phyloP scores from a whole-genome alignment of 2,888 invertebrate genomes.

The Antheraea assamensis region DNA sequence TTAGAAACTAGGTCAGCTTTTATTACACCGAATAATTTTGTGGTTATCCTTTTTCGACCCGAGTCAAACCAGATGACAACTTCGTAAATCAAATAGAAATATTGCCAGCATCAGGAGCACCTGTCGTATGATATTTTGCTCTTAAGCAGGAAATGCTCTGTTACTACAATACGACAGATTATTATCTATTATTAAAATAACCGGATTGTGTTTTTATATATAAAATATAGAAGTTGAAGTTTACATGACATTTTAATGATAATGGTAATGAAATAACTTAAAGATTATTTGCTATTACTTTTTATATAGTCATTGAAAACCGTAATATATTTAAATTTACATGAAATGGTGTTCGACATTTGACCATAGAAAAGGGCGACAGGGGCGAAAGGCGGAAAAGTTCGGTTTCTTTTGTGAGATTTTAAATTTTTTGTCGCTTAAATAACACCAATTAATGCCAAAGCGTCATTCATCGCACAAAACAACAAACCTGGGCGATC shows the following conservation, averaged over 20 bases:
- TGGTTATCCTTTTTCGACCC: slow-evolving; percentile 2
- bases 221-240: not conserved
- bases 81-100: slow-evolving; percentile 12
- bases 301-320: too few species aligned
- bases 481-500: too few species aligned
- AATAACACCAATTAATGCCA: too few species aligned
- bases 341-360: too few species aligned
- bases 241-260: not conserved
- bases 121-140: not conserved
- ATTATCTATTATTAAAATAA: not conserved
- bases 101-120: not conserved
- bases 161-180: not conserved
- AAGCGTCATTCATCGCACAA: too few species aligned
- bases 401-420: too few species aligned
- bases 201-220: not conserved
- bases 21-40: slow-evolving; percentile 3
- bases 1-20: slow-evolving; percentile 6
- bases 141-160: not conserved
- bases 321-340: too few species aligned
- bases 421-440: too few species aligned
- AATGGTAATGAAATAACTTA: too few species aligned
- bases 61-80: slow-evolving; percentile 11
- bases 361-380: too few species aligned
- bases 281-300: too few species aligned
- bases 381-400: too few species aligned